Evolutionary conservation across 2,113 vertebrate genomes (phyloP).

Genomic region (Podarcis muralis): DNA sequence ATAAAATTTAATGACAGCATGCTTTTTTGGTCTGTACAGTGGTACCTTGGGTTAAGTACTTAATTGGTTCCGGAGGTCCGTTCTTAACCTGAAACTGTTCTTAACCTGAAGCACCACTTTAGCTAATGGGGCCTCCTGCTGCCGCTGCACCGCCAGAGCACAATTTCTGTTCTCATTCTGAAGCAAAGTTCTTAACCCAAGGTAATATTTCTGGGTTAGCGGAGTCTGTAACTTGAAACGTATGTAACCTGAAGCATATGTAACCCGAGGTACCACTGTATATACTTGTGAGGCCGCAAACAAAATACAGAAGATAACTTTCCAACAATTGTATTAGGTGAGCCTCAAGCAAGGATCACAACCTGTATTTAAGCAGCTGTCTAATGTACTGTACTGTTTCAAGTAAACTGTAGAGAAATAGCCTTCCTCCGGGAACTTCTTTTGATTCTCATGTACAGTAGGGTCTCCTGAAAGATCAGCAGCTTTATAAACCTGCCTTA

Average conservation of each 20-base stretch:
- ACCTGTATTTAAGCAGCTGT: slow-evolving; percentile 8
- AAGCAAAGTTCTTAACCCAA: too few relatives aligned
- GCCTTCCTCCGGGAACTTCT: not conserved
- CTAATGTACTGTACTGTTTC: not conserved
- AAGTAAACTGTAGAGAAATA: not conserved
- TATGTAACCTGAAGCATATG: too few relatives aligned
- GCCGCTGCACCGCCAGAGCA: too few relatives aligned
- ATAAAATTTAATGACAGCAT: not conserved
- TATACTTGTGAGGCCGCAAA: slow-evolving; percentile 14
- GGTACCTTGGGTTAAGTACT: too few relatives aligned
- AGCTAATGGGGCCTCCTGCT: too few relatives aligned
- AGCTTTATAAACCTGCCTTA: not conserved
- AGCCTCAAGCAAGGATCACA: slow-evolving; percentile 17
- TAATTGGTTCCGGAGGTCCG: too few relatives aligned
- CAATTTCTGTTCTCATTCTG: too few relatives aligned
- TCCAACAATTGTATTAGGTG: not conserved
- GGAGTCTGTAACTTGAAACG: too few relatives aligned
- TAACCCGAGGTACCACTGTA: not conserved
- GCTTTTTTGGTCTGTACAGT: not conserved
- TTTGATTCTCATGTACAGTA: not conserved
- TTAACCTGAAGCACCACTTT: too few relatives aligned
- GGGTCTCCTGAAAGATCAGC: not conserved
- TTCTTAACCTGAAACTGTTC: too few relatives aligned
- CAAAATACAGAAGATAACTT: slow-evolving; percentile 10
- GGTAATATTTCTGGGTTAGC: too few relatives aligned